Base-by-base conservation (phyloP, 2,113 vertebrate genomes). In the Noturus placidus region DNA sequence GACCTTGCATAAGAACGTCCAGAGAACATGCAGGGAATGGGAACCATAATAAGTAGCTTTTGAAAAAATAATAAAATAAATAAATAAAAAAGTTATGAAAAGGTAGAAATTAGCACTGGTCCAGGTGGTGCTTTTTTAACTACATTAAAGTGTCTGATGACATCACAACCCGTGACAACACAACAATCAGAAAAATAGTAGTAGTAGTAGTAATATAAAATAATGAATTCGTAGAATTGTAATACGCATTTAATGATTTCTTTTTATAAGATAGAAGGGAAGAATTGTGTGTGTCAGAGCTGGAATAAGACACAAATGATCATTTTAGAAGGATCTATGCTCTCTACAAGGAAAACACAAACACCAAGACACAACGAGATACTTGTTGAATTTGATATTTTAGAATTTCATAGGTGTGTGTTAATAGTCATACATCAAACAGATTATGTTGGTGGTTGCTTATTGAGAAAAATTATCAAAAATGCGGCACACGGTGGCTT, bases 1-100 rank as follows among this genome's bases (percentile, higher is more conserved):
- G 87, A 88, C 87, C 87, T 88, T 88, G 87, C 14, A 14, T 57
- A 56, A 30, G 69, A 69, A 33, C 46, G 72, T 56, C 77, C 85
- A 54, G 74, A 69, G 50, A 61, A 69, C 25, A 79, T 9, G 42
- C 57, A 38, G 50, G 4, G 61, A 67, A 27, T 42, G 82, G 15
- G 27, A 77, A 78, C 35, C 30, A 70, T 67, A 79, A 79, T 69
- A 69, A 50, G 87, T 54, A 27, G 19, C 0, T 50, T 78, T 20
- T 35, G 25, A 74, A 54, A 15, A 76, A 56, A 35, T 57, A 52
- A 14, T 59, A n/a, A 52, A 84, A n/a, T n/a, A n/a, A n/a, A n/a
- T n/a, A n/a, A n/a, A n/a, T n/a, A 56, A 35, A 76, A 54, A 15
- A 76, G 57, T 61, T 65, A 8, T 15, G 3, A 35, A 22, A 72